Conservation (phyloP, 1,140 invertebrate genomes). For the Plectrocnemia conspersa region DNA sequence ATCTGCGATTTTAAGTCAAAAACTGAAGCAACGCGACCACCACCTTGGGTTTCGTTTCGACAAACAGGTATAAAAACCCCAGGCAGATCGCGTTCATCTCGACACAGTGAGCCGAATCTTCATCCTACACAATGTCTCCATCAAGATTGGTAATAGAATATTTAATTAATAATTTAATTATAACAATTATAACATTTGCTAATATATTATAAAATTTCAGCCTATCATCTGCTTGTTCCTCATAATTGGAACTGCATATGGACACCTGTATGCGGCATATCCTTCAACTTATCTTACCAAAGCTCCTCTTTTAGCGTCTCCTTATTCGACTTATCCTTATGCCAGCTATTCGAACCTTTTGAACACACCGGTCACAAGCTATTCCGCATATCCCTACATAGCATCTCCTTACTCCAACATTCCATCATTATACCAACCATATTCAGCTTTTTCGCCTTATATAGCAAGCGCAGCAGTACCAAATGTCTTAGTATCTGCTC, state of each 20-base stretch:
- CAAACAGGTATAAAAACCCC: conserved; percentile 13
- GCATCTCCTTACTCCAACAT: conserved; percentile 19
- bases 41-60: not conserved
- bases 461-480: conserved; percentile 5
- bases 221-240: not conserved
- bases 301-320: not conserved
- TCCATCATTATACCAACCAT: not conserved
- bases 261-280: not conserved
- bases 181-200: not conserved
- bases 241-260: not conserved
- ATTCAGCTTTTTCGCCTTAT: not conserved
- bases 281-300: not conserved
- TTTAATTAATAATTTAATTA: not conserved
- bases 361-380: not conserved
- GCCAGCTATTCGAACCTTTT: conserved; percentile 7
- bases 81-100: not conserved
- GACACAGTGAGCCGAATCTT: not conserved
- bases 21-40: not conserved
- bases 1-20: no score
- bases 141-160: not conserved
- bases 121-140: not conserved
- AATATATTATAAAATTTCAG: conserved; percentile 2
- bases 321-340: conserved; percentile 6
- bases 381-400: conserved; percentile 19
- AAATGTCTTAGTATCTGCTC: not conserved